Base-by-base conservation (phyloP, 2,888 invertebrate species). In the Minunthozetes semirufus region DNA sequence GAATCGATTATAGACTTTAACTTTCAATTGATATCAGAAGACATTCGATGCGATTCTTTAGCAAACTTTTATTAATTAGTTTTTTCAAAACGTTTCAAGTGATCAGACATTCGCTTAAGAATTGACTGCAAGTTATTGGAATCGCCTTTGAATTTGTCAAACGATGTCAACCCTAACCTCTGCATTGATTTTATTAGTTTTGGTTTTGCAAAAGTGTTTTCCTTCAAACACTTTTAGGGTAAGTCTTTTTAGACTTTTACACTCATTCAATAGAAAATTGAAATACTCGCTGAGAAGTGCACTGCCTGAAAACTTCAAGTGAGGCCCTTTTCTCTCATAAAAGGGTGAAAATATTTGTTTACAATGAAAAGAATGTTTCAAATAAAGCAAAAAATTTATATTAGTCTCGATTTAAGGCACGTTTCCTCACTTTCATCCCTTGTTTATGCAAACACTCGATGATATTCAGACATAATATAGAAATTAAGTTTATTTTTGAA, bases 311-410 rank as follows among this genome's bases (percentile, higher is more conserved):
- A 56, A 8, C 13, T 9, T 9, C 2, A 59, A 27, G 59, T 59
- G 59, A 29, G 59, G 59, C 22, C 29, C 59, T 29, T 59, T 25
- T 25, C 50, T 50, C 19, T 22, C 19, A 56, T 22, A 56, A 19
- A 56, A 19, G 22, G 27, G 29, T 13, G 6, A 22, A 56, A 56
- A 56, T 56, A 56, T 56, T 56, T 56, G 56, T 56, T 56, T 56
- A 56, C 56, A 56, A 9, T 56, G 50, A 50, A 11, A 56, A 56
- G 25, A 59, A 59, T 59, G 59, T 29, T 59, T 59, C 29, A n/a
- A 59, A 17, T 59, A 13, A 0, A 15, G 27, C 22, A 1, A 4
- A 29, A 29, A 50, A 50, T 42, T 53, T 56, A 56, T 22, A 22
- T 59, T 27, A 59, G 59, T 59, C 59, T 59, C 19, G 29, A 59